A percentile compares a stretch with the other conserved stretches of the same genome.
These are phyloP conservation scores for Hylyphantes graminicola DNA, from an alignment of 1,140 invertebrate genomes.

Conservation along the genomic window DNA sequence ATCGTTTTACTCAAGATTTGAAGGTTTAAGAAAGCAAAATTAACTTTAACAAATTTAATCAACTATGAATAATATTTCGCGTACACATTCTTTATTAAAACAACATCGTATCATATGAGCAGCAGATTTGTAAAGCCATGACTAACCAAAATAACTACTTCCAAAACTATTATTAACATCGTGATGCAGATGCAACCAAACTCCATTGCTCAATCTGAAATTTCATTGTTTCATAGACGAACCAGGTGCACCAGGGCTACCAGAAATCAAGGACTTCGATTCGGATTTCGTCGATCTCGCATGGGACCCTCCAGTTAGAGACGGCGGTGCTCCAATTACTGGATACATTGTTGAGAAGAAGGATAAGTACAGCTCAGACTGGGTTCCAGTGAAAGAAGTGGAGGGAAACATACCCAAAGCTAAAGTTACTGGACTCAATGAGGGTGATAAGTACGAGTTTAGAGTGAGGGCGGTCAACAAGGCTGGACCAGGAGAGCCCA, in stretches of 20 bases:
- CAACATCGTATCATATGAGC: too few species aligned
- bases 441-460: constrained; percentile 96
- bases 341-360: constrained; percentile 97
- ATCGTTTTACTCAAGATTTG: too few species aligned
- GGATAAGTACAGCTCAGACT: constrained; percentile 85
- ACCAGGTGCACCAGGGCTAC: constrained; percentile 88
- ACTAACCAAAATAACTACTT: too few species aligned
- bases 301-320: constrained; percentile 94
- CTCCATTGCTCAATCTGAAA: neutral
- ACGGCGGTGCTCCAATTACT: constrained; percentile 96
- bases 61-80: too few species aligned
- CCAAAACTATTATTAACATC: too few species aligned
- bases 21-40: too few species aligned
- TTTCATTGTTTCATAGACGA: constrained; percentile 72
- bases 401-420: constrained; percentile 82
- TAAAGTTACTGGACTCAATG: constrained; percentile 87
- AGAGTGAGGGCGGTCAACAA: constrained; percentile 94
- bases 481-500: constrained; percentile 94
- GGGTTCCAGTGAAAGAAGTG: constrained; percentile 80
- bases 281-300: constrained; percentile 92
- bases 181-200: neutral
- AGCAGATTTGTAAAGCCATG: too few species aligned
- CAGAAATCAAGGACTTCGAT: constrained; percentile 93
- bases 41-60: too few species aligned
- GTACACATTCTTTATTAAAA: too few species aligned